Evolutionary conservation across 2,113 vertebrate genomes (phyloP), one percentile per base, ranked within the genome.

Genomic region (Chrysemys picta): DNA sequence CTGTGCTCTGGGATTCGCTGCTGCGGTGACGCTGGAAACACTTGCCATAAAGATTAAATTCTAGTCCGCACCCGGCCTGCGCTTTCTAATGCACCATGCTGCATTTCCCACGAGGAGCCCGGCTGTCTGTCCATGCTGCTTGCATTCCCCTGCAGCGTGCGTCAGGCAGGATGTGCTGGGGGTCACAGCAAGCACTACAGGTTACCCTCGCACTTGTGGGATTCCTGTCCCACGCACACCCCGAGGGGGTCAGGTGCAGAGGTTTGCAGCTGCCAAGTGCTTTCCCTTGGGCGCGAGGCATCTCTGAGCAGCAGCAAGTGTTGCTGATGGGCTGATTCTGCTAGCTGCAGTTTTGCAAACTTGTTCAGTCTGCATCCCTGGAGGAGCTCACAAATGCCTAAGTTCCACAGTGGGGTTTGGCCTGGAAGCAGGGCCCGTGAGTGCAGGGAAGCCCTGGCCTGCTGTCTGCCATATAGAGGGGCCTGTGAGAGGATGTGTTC

Each of bases 31-130:
- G 84, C 0, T 0, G 88, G n/a, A 27, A n/a, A 31, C 52, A 53
- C 19, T 42, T 75, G 82, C 54, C 38, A 52, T 19, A 75, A 75
- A 22, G 57, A 35, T 16, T 1, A 0, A 1, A 1, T 84, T 82
- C 42, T 25, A 86, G 72, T 90, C 52, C 17, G 1, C 52, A 53
- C 17, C 6, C 52, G 6, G 80, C 50, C 49, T 25, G 0, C 0
- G 69, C 52, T 25, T 6, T 0, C 88, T 0, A 0, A 27, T 8
- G 25, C 0, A 1, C 49, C 17, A 45, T 78, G 56, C 35, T n/a
- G 35, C 31, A 19, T n/a, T 69, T 69, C 62, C 62, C 35, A 9
- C 21, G 62, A 69, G 31, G 10, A 21, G n/a, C 50, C 49, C 24
- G 45, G 49, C 21, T 0, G 1, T 45, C 14, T 6, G 57, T 72